phyloP scores from a whole-genome alignment of 2,888 invertebrate genomes.

The Dasysyrphus tricinctus region DNA sequence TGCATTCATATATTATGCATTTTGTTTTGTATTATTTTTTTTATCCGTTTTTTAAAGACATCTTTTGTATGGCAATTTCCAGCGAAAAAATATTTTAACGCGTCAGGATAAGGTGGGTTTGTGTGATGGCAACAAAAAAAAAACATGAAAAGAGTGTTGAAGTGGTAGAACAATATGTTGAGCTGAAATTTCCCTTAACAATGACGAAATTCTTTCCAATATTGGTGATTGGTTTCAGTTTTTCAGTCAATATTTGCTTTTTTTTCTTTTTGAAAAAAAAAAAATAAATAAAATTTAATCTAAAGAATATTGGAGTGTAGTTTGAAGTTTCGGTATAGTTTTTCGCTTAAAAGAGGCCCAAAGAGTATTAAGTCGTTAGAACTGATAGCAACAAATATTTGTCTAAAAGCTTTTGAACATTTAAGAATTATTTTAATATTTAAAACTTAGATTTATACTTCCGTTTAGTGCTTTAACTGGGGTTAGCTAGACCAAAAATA shows the following conservation, averaged over 20 bases:
- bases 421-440: too few relatives aligned
- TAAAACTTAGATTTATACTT: too few relatives aligned
- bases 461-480: too few relatives aligned
- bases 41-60: constrained; percentile 26
- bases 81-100: constrained; percentile 19
- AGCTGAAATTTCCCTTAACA: constrained; percentile 1
- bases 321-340: too few relatives aligned
- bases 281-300: too few relatives aligned
- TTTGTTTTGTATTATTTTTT: constrained; percentile 8
- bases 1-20: constrained; percentile 5
- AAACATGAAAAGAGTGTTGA: constrained; percentile 22
- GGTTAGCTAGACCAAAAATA: too few relatives aligned
- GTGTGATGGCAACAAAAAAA: background rate
- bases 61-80: constrained; percentile 33
- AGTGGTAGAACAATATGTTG: constrained; percentile 22
- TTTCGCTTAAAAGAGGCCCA: too few relatives aligned
- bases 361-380: too few relatives aligned
- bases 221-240: constrained; percentile 14
- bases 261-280: too few relatives aligned
- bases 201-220: constrained; percentile 7
- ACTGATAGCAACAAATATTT: too few relatives aligned
- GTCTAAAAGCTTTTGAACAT: too few relatives aligned
- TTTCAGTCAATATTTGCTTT: background rate
- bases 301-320: too few relatives aligned
- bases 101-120: constrained; percentile 19